Percentiles rank a stretch among this genome's conserved stretches.
phyloP scores from a whole-genome alignment of 2,888 invertebrate species.

The Heteromurus nitidus region DNA sequence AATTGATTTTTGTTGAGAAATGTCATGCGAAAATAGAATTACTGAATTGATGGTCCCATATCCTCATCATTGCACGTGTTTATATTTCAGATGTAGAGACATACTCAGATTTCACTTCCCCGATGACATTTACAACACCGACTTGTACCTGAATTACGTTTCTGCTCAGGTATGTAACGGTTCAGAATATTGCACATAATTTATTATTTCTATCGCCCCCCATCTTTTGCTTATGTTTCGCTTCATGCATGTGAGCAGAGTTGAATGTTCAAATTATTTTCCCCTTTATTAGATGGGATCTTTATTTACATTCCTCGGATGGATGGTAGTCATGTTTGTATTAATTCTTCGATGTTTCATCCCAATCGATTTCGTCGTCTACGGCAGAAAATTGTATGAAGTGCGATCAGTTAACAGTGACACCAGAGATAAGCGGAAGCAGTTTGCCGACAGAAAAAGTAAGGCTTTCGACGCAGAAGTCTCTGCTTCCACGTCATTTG shows the following conservation, averaged over 20 bases:
- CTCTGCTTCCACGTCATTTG: constrained; percentile 13
- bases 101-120: constrained; percentile 46
- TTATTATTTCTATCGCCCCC: not conserved
- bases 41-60: too few relatives aligned
- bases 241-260: not conserved
- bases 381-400: constrained; percentile 33
- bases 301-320: constrained; percentile 39
- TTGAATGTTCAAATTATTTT: not conserved
- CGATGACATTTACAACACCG: constrained; percentile 26
- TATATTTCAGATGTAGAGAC: constrained; percentile 40
- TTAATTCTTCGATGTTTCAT: constrained; percentile 51
- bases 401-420: not conserved
- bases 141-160: constrained; percentile 50
- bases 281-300: constrained; percentile 34
- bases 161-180: constrained; percentile 42
- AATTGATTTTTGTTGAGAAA: not conserved
- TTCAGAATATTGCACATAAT: not conserved
- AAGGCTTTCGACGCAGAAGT: not conserved
- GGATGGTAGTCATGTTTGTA: constrained; percentile 42
- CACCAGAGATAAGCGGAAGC: not conserved
- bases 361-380: constrained; percentile 49
- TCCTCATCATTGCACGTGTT: too few relatives aligned
- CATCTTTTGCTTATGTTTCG: too few relatives aligned
- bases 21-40: too few relatives aligned
- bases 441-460: not conserved